Evolutionary conservation across 1,140 invertebrate genomes (phyloP), one percentile per base, ranked within the genome.

Genomic region (Chironomus striatipennis): DNA sequence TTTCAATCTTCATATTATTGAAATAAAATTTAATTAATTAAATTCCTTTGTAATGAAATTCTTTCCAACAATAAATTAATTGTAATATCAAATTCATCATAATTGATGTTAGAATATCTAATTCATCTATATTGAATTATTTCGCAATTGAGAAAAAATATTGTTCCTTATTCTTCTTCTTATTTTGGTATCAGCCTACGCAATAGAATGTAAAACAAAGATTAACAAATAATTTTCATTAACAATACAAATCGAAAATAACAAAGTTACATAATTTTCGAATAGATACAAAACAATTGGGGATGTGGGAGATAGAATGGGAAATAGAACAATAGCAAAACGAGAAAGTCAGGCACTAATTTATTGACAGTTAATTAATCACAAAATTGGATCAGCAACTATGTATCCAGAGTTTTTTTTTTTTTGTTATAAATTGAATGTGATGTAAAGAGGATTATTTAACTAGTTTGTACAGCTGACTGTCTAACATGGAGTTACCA

Each of bases 291-390:
- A 57, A 57, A 57, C 47, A 57, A 57, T 15, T 57, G 43, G 8
- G 15, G 12, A 57, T n/a, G 47, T 57, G 47, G 12, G 47, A 57
- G n/a, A n/a, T 10, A 12, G 47, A n/a, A 57, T 57, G 47, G 12
- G 47, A 57, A 34, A n/a, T 10, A 12, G 47, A n/a, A 57, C n/a
- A n/a, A 57, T 57, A 57, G 47, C 12, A 57, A 57, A 57, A 10
- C 47, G 47, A n/a, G n/a, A 57, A 57, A 57, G 12, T n/a, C 5
- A 12, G 47, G 0, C 12, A n/a, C 47, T 57, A 57, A 57, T 57
- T 57, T 57, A 57, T 57, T 57, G 47, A 57, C 47, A 57, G 47
- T 57, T 57, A 57, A 57, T 57, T 57, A 57, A 57, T 57, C 47
- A 57, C 47, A 15, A 57, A 34, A 57, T 57, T 57, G 12, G 47